Percentiles rank a stretch among this genome's conserved stretches.
Evolutionary conservation across 2,113 vertebrate genomes (phyloP).

Genomic region (Eonycteris spelaea): DNA sequence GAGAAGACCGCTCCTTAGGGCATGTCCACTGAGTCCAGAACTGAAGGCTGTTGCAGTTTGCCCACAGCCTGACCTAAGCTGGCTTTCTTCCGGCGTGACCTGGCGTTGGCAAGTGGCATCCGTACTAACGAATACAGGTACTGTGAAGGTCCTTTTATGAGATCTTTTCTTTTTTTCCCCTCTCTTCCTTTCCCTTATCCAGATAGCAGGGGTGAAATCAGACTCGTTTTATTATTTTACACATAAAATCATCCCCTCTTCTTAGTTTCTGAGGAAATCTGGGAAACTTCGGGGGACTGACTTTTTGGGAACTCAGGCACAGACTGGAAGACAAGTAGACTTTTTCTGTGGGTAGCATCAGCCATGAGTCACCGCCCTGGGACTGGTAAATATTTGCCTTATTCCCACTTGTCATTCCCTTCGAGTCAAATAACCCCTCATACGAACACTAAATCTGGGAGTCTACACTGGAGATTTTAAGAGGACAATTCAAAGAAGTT

Average conservation of each 20-base stretch:
- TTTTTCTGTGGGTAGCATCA: accelerated
- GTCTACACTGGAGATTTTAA: background rate
- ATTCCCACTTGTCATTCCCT: too few species aligned
- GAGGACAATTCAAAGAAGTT: too few species aligned
- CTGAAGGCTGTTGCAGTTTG: accelerated
- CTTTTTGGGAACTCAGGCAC: background rate
- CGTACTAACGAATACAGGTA: accelerated
- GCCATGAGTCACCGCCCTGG: background rate
- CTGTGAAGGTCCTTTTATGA: background rate
- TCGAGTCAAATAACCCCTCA: background rate
- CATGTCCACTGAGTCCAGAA: background rate
- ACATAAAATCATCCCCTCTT: too few species aligned
- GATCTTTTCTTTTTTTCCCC: background rate
- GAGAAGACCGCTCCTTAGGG: accelerated
- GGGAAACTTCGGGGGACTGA: background rate
- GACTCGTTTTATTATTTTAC: background rate
- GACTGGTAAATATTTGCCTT: background rate
- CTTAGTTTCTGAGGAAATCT: background rate
- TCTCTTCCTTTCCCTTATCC: background rate
- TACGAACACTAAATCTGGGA: background rate
- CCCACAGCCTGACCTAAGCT: too few species aligned
- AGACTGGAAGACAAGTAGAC: background rate
- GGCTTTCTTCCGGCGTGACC: accelerated
- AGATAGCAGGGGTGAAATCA: too few species aligned
- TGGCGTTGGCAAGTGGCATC: background rate